Conservation (phyloP, 2,113 vertebrate genomes). For the Passerina amoena region DNA sequence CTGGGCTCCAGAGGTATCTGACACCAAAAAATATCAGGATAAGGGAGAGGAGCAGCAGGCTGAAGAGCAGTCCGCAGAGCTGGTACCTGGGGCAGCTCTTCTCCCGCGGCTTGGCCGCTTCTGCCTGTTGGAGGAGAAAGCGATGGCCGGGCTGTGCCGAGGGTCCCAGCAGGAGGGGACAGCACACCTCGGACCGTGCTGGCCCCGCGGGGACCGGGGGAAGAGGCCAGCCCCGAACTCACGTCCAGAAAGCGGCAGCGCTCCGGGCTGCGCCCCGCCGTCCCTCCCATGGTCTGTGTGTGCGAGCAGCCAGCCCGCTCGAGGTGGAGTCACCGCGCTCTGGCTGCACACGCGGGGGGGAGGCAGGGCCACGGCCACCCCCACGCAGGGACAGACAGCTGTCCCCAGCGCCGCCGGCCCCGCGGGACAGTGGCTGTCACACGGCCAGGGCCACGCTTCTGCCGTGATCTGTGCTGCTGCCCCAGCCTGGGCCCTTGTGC, state of each 20-base stretch:
- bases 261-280: conserved; percentile 55
- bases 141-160: not conserved
- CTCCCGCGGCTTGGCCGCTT: conserved; percentile 60
- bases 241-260: conserved; percentile 70
- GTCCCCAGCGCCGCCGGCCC: not conserved
- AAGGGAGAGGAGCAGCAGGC: conserved; percentile 62
- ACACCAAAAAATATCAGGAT: conserved; percentile 70
- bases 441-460: rapidly evolving
- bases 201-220: not conserved
- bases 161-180: not conserved
- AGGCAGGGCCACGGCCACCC: not conserved
- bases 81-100: conserved; percentile 68
- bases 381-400: not conserved
- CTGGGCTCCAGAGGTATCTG: conserved; percentile 72
- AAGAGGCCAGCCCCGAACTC: conserved; percentile 40
- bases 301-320: conserved; percentile 40
- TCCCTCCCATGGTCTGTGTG: conserved; percentile 68
- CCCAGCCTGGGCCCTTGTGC: rapidly evolving
- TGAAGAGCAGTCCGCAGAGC: conserved; percentile 68
- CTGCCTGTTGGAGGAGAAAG: conserved; percentile 64
- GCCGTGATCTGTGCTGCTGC: rapidly evolving
- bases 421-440: rapidly evolving
- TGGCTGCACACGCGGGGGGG: conserved; percentile 40
- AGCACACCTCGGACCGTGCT: not conserved
- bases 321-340: conserved; percentile 68